phyloP scores from a whole-genome alignment of 2,113 vertebrate species.

The Leiothrix lutea region DNA sequence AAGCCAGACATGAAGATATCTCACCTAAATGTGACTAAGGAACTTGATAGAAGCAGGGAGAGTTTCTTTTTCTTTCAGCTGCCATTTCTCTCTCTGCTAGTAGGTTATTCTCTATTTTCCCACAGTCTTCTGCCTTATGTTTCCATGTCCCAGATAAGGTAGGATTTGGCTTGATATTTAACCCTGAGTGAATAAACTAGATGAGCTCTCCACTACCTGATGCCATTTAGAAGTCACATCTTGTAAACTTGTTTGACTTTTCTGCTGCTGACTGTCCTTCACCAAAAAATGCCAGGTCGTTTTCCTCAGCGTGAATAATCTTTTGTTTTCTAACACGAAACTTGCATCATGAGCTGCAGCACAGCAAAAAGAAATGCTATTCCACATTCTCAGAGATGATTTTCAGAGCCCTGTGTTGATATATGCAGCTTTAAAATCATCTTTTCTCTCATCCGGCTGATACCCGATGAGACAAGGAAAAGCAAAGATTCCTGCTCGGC shows the following conservation, averaged over 20 bases:
- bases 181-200: rapidly evolving
- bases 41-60: not conserved
- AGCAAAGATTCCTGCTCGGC: not conserved
- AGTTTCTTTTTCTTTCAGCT: not conserved
- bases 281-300: not conserved
- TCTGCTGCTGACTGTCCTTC: not conserved
- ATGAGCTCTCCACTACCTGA: not conserved
- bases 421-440: not conserved
- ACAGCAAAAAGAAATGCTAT: not conserved
- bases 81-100: not conserved
- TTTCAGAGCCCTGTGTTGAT: not conserved
- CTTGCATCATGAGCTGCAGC: not conserved
- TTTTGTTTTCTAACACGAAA: not conserved
- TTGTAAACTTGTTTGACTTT: not conserved
- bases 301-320: not conserved
- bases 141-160: not conserved
- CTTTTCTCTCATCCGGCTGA: not conserved
- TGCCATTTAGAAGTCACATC: not conserved
- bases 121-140: not conserved
- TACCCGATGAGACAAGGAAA: not conserved
- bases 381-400: not conserved
- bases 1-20: not conserved
- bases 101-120: not conserved
- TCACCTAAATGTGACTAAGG: not conserved
- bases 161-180: not conserved